A percentile compares a stretch with the other conserved stretches of the same genome.
These are phyloP conservation scores for Typhlichthys eigenmanni DNA, from an alignment of 2,797 vertebrate species.

Conservation along the genomic window DNA sequence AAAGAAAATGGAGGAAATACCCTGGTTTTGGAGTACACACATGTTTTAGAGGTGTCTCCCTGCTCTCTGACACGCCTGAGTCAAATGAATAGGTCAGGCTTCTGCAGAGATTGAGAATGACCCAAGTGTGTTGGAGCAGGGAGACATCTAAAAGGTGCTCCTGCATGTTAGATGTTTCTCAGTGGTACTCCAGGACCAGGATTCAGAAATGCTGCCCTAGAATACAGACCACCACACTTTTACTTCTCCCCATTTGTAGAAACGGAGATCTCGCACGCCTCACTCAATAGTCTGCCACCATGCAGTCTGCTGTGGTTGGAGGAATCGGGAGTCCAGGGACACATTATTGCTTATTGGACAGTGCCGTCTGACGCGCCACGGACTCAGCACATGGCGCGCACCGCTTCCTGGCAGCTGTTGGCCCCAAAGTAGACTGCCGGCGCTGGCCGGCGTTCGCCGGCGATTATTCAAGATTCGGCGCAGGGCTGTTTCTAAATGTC, in stretches of 20 bases:
- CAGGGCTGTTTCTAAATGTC: conserved; percentile 63
- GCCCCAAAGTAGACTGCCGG: conserved; percentile 68
- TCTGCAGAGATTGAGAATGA: too few species aligned
- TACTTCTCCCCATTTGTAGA: conserved; percentile 56
- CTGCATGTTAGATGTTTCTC: too few species aligned
- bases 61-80: too few species aligned
- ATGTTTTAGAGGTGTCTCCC: too few species aligned
- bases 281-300: conserved; percentile 83
- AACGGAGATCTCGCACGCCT: conserved; percentile 68
- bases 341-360: conserved; percentile 84
- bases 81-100: too few species aligned
- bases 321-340: conserved; percentile 79
- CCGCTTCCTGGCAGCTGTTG: conserved; percentile 79
- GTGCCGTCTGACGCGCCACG: conserved; percentile 77
- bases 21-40: too few species aligned
- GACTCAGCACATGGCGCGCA: conserved; percentile 76
- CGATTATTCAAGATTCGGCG: conserved; percentile 81
- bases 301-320: conserved; percentile 81
- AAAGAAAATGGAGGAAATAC: conserved; percentile 12
- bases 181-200: too few species aligned
- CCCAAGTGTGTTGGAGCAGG: too few species aligned
- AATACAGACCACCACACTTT: conserved; percentile 36
- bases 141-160: background rate
- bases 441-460: conserved; percentile 77
- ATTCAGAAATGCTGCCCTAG: background rate